These are phyloP conservation scores for Anarsia innoxiella DNA, from an alignment of 2,888 invertebrate species.

Conservation along the genomic window DNA sequence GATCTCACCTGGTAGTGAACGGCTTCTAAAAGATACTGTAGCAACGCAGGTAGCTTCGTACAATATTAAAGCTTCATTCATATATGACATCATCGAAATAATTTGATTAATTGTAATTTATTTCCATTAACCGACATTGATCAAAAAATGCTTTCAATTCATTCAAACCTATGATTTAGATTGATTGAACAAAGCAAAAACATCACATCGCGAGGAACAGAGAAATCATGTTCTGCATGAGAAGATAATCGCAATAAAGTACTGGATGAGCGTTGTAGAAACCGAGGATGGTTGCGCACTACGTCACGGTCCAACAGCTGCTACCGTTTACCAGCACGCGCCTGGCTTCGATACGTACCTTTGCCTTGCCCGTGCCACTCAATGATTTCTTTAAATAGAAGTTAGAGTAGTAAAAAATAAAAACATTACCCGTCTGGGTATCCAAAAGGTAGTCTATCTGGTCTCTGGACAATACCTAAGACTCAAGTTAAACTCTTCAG, in stretches of 20 bases:
- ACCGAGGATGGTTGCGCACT: slow-evolving; percentile 52
- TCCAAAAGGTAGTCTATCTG: too few relatives aligned
- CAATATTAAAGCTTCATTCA: too few relatives aligned
- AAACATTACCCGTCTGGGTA: too few relatives aligned
- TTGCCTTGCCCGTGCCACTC: slow-evolving; percentile 30
- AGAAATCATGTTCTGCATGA: slow-evolving; percentile 23
- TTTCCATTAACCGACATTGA: too few relatives aligned
- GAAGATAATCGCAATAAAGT: slow-evolving; percentile 31
- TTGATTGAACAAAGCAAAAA: slow-evolving; percentile 1
- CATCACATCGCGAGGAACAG: slow-evolving; percentile 9
- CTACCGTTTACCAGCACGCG: slow-evolving; percentile 44
- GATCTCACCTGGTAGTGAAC: slow-evolving; percentile 62
- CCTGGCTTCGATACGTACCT: slow-evolving; percentile 28
- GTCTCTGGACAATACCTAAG: too few relatives aligned
- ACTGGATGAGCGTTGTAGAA: slow-evolving; percentile 39
- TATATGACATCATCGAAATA: too few relatives aligned
- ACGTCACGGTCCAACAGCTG: slow-evolving; percentile 57
- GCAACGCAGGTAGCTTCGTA: too few relatives aligned
- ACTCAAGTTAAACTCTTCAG: too few relatives aligned
- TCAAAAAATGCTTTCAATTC: too few relatives aligned
- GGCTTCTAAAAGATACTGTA: slow-evolving; percentile 54
- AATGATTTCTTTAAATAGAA: slow-evolving; percentile 24
- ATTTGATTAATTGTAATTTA: too few relatives aligned
- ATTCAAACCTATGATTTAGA: too few relatives aligned
- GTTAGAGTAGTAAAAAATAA: not conserved